Conservation (phyloP, 2,888 invertebrate species). For the Rhagonycha lutea region DNA sequence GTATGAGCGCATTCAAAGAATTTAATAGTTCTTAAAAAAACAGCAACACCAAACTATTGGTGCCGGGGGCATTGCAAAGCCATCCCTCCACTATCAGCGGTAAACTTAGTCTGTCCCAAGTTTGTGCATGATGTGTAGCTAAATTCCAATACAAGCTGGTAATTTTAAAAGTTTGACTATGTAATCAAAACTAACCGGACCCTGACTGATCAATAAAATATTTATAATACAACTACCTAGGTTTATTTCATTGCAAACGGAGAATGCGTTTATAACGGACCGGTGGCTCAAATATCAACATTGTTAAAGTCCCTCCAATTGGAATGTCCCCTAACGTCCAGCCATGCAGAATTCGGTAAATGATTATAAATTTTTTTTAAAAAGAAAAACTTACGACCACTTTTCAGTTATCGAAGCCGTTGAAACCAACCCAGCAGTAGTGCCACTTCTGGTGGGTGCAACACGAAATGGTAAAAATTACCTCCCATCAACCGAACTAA, state of each 20-base stretch:
- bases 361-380: neutral
- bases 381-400: neutral
- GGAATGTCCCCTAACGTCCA: conserved; percentile 76
- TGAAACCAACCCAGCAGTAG: neutral
- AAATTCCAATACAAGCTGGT: too few species aligned
- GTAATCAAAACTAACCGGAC: too few species aligned
- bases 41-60: too few species aligned
- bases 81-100: too few species aligned
- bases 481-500: neutral
- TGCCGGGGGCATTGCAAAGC: too few species aligned
- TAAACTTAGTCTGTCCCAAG: too few species aligned
- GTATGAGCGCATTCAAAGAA: too few species aligned
- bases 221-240: neutral
- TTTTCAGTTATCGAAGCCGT: neutral
- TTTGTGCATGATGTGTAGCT: too few species aligned
- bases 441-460: neutral
- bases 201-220: too few species aligned
- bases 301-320: conserved; percentile 67
- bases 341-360: conserved; percentile 74
- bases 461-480: neutral
- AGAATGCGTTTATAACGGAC: conserved; percentile 70
- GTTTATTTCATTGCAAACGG: conserved; percentile 64
- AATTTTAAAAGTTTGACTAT: too few species aligned
- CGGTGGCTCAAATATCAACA: conserved; percentile 69
- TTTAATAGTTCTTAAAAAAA: too few species aligned